phyloP scores from a whole-genome alignment of 1,140 invertebrate species.

The Papilio aristodemus region DNA sequence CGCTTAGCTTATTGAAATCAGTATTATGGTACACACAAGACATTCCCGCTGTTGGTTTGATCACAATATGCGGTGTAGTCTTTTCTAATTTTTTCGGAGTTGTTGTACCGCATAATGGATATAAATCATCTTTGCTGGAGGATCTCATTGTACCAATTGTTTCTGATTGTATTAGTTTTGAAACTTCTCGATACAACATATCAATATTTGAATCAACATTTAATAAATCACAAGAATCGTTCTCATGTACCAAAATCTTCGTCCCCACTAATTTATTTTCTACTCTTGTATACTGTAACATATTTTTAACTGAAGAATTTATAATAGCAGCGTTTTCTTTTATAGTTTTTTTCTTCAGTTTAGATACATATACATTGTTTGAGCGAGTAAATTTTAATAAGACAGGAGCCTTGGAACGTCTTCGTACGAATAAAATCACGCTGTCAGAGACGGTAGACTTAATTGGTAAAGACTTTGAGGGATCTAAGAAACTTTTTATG shows the following conservation, averaged over 20 bases:
- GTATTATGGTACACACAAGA: constrained; percentile 23
- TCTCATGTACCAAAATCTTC: neutral
- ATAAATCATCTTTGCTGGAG: neutral
- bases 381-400: constrained; percentile 54
- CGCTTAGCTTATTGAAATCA: neutral
- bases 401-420: neutral
- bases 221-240: constrained; percentile 7
- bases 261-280: neutral
- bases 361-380: constrained; percentile 49
- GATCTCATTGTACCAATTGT: constrained; percentile 2
- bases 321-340: neutral
- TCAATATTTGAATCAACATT: neutral
- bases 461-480: constrained; percentile 46
- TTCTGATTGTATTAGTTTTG: constrained; percentile 2
- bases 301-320: neutral
- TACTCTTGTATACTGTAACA: neutral
- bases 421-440: constrained; percentile 9
- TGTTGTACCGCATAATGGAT: neutral
- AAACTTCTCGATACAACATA: neutral
- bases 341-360: constrained; percentile 39
- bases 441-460: constrained; percentile 42
- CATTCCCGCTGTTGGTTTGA: constrained; percentile 17
- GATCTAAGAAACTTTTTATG: constrained; percentile 44
- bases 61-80: constrained; percentile 15
- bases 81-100: constrained; percentile 1